Conservation (phyloP, 2,888 invertebrate species). For the Ptychoptera contaminata region DNA sequence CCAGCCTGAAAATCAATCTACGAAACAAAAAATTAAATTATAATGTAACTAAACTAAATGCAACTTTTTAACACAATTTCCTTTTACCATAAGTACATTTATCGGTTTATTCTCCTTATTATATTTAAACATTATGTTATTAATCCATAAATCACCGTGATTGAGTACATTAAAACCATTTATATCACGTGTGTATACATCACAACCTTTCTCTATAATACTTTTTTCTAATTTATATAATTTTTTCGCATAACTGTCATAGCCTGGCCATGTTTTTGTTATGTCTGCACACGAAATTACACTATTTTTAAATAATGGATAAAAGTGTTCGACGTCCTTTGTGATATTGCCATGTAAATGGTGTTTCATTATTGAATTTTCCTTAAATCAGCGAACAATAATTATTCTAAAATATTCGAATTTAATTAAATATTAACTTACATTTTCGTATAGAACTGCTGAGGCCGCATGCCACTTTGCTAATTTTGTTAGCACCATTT, state of each 20-base stretch:
- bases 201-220: background rate
- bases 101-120: background rate
- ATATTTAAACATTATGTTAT: slow-evolving; percentile 2
- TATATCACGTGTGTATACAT: background rate
- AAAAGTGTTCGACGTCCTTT: slow-evolving; percentile 1
- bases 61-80: background rate
- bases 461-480: slow-evolving; percentile 37
- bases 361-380: too few species aligned
- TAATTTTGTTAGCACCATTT: slow-evolving; percentile 30
- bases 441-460: slow-evolving; percentile 34
- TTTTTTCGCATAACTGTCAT: background rate
- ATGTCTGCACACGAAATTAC: background rate
- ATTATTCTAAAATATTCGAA: slow-evolving; percentile 17
- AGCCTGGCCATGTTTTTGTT: background rate
- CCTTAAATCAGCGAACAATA: too few species aligned
- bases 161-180: slow-evolving; percentile 2
- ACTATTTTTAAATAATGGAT: slow-evolving; percentile 1
- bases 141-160: slow-evolving; percentile 2
- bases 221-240: background rate
- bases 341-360: background rate
- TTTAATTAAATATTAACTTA: slow-evolving; percentile 13
- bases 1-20: slow-evolving; percentile 2
- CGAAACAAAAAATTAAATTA: background rate
- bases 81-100: slow-evolving; percentile 1
- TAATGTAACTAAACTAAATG: too few species aligned